Base-by-base conservation (phyloP, 1,140 invertebrate species). In the Colletes gigas region DNA sequence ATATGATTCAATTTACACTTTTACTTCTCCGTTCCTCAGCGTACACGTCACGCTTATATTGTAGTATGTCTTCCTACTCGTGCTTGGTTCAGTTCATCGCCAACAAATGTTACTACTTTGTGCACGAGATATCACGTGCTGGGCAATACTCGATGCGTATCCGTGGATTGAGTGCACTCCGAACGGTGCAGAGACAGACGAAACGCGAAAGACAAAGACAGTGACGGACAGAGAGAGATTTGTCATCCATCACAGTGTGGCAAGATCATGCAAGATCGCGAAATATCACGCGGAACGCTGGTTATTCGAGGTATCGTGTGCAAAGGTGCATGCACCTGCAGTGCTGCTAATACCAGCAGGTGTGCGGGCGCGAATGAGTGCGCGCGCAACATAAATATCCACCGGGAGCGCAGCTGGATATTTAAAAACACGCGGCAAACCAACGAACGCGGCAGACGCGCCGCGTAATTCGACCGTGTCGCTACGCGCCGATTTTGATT, bases 271-370 rank as follows among this genome's bases (percentile, higher is more conserved):
- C 50, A 50, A 50, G 6, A 47, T 47, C 44, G 44, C 44, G 44
- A 71, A 82, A 83, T 41, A 41, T 63, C 55, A 71, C 44, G 9
- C 57, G 81, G 76, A 79, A 84, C 60, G 70, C 54, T 54, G 76
- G 19, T 83, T 41, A 72, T 73, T 52, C 55, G 54, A 84, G 69
- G 73, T 52, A 72, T 17, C 69, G 83, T 52, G 78, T 7, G 82
- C 78, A 55, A 78, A 81, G 75, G 57, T 52, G 60, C 54, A 39
- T 62, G 59, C 83, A 84, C 83, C 83, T 82, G 82, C 80, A 57
- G 39, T 68, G 69, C 63, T n/a, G 69, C 19, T 78, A 83, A 79
- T 79, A 66, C 63, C 71, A 41, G 67, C 81, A 84, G 83, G 83
- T 84, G 83, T 73, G 50, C 68, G 21, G 15, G 15, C 55, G 52